A percentile compares a stretch with the other conserved stretches of the same genome.
phyloP scores from a whole-genome alignment of 1,140 invertebrate species.

The Drosophila malerkotliana region DNA sequence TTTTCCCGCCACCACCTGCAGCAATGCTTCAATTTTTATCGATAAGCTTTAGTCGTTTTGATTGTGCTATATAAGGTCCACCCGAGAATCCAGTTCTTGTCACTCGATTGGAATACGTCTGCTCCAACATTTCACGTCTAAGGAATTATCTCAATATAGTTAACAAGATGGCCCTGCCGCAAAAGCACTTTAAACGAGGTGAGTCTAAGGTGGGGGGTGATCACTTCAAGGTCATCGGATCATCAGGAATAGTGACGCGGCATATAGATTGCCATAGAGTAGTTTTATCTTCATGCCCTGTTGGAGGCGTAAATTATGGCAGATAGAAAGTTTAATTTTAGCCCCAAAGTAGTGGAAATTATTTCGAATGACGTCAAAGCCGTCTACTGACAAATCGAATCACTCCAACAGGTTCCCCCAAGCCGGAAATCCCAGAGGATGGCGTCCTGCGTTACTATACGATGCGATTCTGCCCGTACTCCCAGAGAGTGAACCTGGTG shows the following conservation, averaged over 20 bases:
- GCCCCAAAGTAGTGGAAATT: constrained; percentile 16
- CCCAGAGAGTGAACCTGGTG: constrained; percentile 92
- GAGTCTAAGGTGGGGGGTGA: constrained; percentile 23
- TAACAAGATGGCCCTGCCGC: constrained; percentile 49
- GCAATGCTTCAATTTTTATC: constrained; percentile 5
- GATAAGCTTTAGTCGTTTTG: not conserved
- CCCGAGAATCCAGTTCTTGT: not conserved
- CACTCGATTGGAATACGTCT: constrained; percentile 12
- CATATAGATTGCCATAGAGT: constrained; percentile 20
- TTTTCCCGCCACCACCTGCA: not conserved
- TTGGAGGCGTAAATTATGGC: constrained; percentile 22
- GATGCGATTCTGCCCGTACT: constrained; percentile 96
- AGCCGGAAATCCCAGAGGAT: constrained; percentile 86
- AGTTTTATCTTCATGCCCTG: constrained; percentile 30
- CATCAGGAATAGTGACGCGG: constrained; percentile 19
- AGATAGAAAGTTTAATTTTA: constrained; percentile 25
- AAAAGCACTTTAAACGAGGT: constrained; percentile 70
- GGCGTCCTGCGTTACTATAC: constrained; percentile 92
- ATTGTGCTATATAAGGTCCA: constrained; percentile 15
- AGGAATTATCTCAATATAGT: constrained; percentile 9
- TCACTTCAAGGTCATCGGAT: constrained; percentile 32
- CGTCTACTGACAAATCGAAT: constrained; percentile 14
- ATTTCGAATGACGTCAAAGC: constrained; percentile 45
- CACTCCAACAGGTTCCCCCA: constrained; percentile 85
- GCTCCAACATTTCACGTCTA: constrained; percentile 14